Conservation (phyloP, 2,797 vertebrate species). For the Epinephelus malabaricus region DNA sequence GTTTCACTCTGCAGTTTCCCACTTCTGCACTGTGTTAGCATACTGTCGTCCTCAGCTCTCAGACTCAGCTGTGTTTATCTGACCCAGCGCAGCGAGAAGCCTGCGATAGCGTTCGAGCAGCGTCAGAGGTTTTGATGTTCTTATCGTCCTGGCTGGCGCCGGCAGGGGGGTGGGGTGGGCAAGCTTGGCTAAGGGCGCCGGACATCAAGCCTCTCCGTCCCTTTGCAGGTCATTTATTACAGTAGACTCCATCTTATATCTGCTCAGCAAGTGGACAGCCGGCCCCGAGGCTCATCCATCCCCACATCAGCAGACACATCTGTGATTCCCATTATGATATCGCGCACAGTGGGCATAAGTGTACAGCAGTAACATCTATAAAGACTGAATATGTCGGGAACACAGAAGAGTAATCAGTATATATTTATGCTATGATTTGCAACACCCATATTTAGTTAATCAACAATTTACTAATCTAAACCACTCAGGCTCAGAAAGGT, state of each 20-base stretch:
- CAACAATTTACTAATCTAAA: background rate
- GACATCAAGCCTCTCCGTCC: slow-evolving; percentile 42
- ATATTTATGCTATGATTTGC: background rate
- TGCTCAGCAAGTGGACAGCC: slow-evolving; percentile 61
- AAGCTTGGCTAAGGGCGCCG: slow-evolving; percentile 36
- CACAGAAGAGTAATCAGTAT: background rate
- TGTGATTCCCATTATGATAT: slow-evolving; percentile 83
- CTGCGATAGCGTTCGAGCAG: slow-evolving; percentile 53
- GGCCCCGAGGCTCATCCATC: slow-evolving; percentile 69
- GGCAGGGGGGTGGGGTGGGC: background rate
- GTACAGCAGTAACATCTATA: slow-evolving; percentile 12
- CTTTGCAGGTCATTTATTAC: slow-evolving; percentile 79
- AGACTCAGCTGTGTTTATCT: slow-evolving; percentile 62
- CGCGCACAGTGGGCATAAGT: slow-evolving; percentile 19
- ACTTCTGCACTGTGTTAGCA: slow-evolving; percentile 26
- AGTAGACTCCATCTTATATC: slow-evolving; percentile 71
- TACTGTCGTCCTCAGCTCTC: slow-evolving; percentile 23
- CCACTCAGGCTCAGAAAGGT: background rate
- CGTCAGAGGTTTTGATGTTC: slow-evolving; percentile 62
- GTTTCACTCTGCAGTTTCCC: background rate
- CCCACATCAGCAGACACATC: slow-evolving; percentile 73
- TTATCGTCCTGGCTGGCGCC: slow-evolving; percentile 64
- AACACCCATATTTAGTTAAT: background rate
- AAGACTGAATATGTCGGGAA: accelerated
- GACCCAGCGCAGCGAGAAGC: slow-evolving; percentile 38